phyloP scores from a whole-genome alignment of 2,888 invertebrate genomes.

The Isoperla grammatica region DNA sequence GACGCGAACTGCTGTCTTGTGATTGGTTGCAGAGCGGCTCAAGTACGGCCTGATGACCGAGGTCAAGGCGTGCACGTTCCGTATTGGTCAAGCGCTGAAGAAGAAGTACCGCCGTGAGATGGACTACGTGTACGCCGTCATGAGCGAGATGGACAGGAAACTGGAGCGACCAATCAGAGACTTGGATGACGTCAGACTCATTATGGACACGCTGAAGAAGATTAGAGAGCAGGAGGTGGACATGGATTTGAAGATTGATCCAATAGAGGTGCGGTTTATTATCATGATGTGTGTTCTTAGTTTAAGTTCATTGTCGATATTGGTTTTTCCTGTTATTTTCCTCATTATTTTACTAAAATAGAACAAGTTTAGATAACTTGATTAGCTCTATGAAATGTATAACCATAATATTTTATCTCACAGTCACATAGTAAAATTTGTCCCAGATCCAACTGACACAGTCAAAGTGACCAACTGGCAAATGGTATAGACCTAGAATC shows the following conservation, averaged over 20 bases:
- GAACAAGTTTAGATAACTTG: too few species aligned
- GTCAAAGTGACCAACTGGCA: too few species aligned
- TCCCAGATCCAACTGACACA: too few species aligned
- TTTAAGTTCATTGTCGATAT: slow-evolving; percentile 9
- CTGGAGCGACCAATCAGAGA: slow-evolving; percentile 83
- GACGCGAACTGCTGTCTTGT: too few species aligned
- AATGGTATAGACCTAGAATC: too few species aligned
- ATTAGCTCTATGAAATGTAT: too few species aligned
- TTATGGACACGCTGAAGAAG: slow-evolving; percentile 90
- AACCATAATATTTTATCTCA: too few species aligned
- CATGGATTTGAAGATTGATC: slow-evolving; percentile 89
- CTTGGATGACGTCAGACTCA: slow-evolving; percentile 86
- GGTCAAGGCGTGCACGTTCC: slow-evolving; percentile 70
- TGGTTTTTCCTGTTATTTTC: slow-evolving; percentile 1
- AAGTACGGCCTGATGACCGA: slow-evolving; percentile 81
- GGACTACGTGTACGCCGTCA: slow-evolving; percentile 89
- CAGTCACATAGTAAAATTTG: too few species aligned
- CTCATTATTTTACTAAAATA: too few species aligned
- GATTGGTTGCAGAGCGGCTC: slow-evolving; percentile 47
- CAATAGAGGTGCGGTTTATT: slow-evolving; percentile 83
- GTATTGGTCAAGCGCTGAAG: slow-evolving; percentile 81
- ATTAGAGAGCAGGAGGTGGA: slow-evolving; percentile 93
- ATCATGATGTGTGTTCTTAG: too few species aligned
- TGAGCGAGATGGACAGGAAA: slow-evolving; percentile 87
- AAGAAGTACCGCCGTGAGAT: slow-evolving; percentile 87